phyloP scores from a whole-genome alignment of 2,888 invertebrate genomes.

The Gnatocerus cornutus region DNA sequence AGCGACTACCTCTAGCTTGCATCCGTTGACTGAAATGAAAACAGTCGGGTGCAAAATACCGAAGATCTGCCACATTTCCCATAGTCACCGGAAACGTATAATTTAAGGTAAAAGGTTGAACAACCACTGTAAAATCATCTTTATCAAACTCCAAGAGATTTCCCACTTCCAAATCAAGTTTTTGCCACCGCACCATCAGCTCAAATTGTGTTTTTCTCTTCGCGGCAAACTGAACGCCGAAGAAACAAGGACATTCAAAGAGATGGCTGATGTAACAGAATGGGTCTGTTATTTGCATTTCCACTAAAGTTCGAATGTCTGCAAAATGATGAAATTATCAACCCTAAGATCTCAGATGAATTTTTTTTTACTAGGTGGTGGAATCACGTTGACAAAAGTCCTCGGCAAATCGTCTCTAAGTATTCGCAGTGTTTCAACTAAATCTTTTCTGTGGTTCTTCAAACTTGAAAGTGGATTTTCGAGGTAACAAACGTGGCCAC shows the following conservation, averaged over 20 bases:
- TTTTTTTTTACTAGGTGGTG: slow-evolving; percentile 73
- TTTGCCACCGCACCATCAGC: slow-evolving; percentile 74
- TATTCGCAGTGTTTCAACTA: slow-evolving; percentile 72
- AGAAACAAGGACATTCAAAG: slow-evolving; percentile 75
- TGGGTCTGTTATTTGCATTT: slow-evolving; percentile 66
- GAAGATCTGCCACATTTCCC: slow-evolving; percentile 71
- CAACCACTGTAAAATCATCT: slow-evolving; percentile 76
- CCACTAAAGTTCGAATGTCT: slow-evolving; percentile 70
- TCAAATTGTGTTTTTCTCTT: background rate
- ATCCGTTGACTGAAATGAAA: slow-evolving; percentile 78
- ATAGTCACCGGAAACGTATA: slow-evolving; percentile 68
- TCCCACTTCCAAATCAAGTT: slow-evolving; percentile 73
- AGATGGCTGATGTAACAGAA: slow-evolving; percentile 70
- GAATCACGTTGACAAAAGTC: slow-evolving; percentile 75
- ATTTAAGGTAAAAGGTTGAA: slow-evolving; percentile 72
- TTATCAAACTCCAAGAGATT: slow-evolving; percentile 69
- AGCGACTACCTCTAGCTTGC: slow-evolving; percentile 70
- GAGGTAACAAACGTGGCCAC: slow-evolving; percentile 73
- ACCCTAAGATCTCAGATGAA: background rate
- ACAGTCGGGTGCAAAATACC: slow-evolving; percentile 76
- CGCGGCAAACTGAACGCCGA: slow-evolving; percentile 64
- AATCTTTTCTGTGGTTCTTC: slow-evolving; percentile 71
- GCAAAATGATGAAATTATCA: slow-evolving; percentile 39
- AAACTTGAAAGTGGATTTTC: slow-evolving; percentile 69
- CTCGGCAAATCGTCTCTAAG: slow-evolving; percentile 76